Evolutionary conservation across 1,140 invertebrate genomes (phyloP), one percentile per base, ranked within the genome.

Genomic region (Nasonia longicornis): DNA sequence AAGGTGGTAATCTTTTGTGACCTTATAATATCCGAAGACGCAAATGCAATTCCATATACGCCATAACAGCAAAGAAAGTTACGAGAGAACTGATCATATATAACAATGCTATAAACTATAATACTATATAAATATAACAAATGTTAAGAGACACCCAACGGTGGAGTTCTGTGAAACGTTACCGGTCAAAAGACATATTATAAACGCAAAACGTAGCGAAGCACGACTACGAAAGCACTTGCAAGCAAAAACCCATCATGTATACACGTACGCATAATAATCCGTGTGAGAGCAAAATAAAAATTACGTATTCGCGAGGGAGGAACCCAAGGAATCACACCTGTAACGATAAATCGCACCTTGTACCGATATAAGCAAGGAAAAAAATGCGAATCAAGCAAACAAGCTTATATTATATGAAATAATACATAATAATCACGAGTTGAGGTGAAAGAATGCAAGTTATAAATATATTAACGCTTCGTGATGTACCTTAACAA

Each of bases 141-240:
- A 31, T 14, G 20, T 3, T n/a, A 16, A 72, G 29, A 67, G 10
- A 48, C 20, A 73, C 42, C 58, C 76, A 74, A 78, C 81, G 81
- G 81, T 82, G 69, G 76, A 74, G 70, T 69, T 78, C 58, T 67
- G 38, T 70, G 76, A 78, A 82, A 66, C 58, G 76, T 78, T 82
- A 82, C 58, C 69, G 26, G 12, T 52, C 26, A 73, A 69, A 16
- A 6, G 52, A 42, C 38, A 42, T 58, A 58, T 58, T 20, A 58
- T 20, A 58, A 11, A 16, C 3, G 20, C 14, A 58, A 58, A 58
- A 7, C 52, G 52, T 58, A 58, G 52, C 16, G 48, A 52, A 52
- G n/a, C 38, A 42, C 16, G 52, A 58, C 52, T 58, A 58, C 52
- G 20, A 58, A 58, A 58, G 38, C 38, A 58, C 4, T 4, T 14